phyloP scores from a whole-genome alignment of 2,888 invertebrate genomes.

The Hermodice carunculata region DNA sequence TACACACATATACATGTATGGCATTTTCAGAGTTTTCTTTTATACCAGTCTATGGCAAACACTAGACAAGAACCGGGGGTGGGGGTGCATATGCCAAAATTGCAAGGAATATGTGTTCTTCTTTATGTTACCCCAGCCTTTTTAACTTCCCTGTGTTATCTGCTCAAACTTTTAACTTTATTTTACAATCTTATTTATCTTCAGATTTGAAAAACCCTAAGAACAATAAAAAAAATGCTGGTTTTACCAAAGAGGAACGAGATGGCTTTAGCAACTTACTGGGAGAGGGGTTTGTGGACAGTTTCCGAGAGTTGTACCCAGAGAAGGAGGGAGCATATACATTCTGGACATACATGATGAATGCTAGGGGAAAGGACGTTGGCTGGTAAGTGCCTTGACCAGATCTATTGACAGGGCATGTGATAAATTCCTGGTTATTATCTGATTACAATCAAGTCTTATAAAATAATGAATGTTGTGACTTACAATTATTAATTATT shows the following conservation, averaged over 20 bases:
- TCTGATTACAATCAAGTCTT: background rate
- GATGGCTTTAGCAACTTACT: slow-evolving; percentile 90
- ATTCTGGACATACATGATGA: slow-evolving; percentile 95
- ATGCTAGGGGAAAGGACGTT: slow-evolving; percentile 88
- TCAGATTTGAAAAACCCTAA: slow-evolving; percentile 95
- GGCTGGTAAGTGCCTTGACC: slow-evolving; percentile 83
- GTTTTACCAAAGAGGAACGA: slow-evolving; percentile 95
- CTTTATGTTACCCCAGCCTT: too few species aligned
- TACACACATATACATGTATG: too few species aligned
- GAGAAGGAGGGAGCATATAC: slow-evolving; percentile 86
- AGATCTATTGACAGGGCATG: background rate
- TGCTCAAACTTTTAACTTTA: too few species aligned
- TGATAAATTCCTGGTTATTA: background rate
- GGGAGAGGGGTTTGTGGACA: slow-evolving; percentile 86
- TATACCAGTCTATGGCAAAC: too few species aligned
- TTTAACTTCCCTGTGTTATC: too few species aligned
- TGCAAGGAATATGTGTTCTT: too few species aligned
- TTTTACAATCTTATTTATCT: slow-evolving; percentile 43
- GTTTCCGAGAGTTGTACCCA: slow-evolving; percentile 89
- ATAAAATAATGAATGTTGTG: too few species aligned
- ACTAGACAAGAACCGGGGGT: too few species aligned
- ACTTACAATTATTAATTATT: too few species aligned
- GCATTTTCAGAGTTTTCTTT: too few species aligned
- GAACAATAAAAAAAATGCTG: slow-evolving; percentile 87
- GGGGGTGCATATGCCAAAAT: too few species aligned